A percentile compares a stretch with the other conserved stretches of the same genome.
Conservation (phyloP, 2,888 invertebrate genomes). For the Axea sp. region DNA sequence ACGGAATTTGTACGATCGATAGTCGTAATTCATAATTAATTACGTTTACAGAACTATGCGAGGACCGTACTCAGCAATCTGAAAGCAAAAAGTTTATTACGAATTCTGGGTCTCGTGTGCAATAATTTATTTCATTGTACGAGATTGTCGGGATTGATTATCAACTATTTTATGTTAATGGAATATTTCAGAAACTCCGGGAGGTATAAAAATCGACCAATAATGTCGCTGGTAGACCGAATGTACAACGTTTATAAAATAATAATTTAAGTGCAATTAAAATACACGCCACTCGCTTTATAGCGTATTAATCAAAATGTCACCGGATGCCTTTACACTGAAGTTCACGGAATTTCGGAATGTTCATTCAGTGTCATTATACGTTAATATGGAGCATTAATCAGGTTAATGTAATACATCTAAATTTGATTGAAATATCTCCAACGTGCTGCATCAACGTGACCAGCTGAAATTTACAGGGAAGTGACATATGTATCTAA, state of each 20-base stretch:
- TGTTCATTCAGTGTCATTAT: slow-evolving; percentile 11
- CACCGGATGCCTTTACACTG: neutral
- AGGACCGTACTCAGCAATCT: neutral
- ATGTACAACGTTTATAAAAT: no score
- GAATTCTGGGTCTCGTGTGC: slow-evolving; percentile 5
- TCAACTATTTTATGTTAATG: slow-evolving; percentile 5
- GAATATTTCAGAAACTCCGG: neutral
- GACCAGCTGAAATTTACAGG: neutral
- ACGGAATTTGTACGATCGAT: slow-evolving; percentile 15
- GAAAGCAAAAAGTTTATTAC: slow-evolving; percentile 19
- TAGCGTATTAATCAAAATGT: slow-evolving; percentile 25
- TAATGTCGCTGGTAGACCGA: no score
- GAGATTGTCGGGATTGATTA: slow-evolving; percentile 20
- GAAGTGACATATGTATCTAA: no score
- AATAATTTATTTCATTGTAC: slow-evolving; percentile 16
- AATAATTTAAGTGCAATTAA: no score
- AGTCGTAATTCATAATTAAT: slow-evolving; percentile 20
- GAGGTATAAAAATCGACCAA: slow-evolving; percentile 1
- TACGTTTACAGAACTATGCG: slow-evolving; percentile 29
- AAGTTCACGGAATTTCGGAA: slow-evolving; percentile 12
- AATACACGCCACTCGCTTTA: no score
- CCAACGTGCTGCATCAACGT: neutral
- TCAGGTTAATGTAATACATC: slow-evolving; percentile 18
- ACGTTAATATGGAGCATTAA: slow-evolving; percentile 24
- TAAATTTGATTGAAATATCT: slow-evolving; percentile 13